These are phyloP conservation scores for Tetraodon nigroviridis DNA, from an alignment of 2,113 vertebrate species.

Conservation along the genomic window DNA sequence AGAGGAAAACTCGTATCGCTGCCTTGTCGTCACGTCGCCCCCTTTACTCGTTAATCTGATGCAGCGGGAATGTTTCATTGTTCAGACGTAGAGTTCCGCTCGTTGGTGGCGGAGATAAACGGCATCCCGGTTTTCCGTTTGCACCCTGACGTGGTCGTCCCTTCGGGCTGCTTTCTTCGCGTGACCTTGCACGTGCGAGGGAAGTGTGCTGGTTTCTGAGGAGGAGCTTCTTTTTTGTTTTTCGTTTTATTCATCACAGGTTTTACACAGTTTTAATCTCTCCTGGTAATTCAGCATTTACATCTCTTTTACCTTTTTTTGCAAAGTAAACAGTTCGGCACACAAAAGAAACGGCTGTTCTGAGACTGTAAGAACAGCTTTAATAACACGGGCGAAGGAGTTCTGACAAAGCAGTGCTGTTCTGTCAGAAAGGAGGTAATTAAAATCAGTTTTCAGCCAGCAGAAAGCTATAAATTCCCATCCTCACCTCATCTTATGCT, in stretches of 20 bases:
- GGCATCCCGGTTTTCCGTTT: neutral
- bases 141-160: slow-evolving; percentile 22
- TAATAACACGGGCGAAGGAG: neutral
- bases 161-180: slow-evolving; percentile 15
- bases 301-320: slow-evolving; percentile 9
- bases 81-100: neutral
- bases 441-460: too few species aligned
- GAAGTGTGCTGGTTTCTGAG: slow-evolving; percentile 14
- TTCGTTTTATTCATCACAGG: slow-evolving; percentile 22
- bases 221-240: slow-evolving; percentile 16
- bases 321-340: neutral
- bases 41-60: slow-evolving; percentile 61
- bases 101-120: slow-evolving; percentile 4
- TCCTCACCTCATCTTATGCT: too few species aligned
- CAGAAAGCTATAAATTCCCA: too few species aligned
- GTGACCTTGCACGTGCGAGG: slow-evolving; percentile 9
- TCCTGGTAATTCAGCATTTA: slow-evolving; percentile 32
- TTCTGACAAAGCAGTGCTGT: too few species aligned
- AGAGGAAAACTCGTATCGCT: slow-evolving; percentile 55
- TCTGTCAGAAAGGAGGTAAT: too few species aligned
- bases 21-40: slow-evolving; percentile 33
- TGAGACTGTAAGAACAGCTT: neutral
- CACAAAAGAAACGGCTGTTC: neutral
- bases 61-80: too few species aligned
- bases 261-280: slow-evolving; percentile 25